Evolutionary conservation across 2,797 vertebrate species (phyloP).

Genomic region (Sebastes diploproa): DNA sequence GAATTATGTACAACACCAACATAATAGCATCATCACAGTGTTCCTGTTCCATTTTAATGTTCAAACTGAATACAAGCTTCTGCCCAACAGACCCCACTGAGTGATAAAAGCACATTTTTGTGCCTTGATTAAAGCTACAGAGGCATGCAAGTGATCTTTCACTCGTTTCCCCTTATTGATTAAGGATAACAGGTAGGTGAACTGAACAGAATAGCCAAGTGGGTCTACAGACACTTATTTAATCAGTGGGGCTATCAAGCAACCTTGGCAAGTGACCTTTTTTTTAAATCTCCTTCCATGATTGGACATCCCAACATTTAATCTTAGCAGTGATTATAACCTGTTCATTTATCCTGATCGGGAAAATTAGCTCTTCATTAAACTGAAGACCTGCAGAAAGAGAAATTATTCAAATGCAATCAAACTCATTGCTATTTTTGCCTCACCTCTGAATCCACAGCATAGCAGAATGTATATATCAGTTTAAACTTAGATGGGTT

Average conservation of each 20-base stretch:
- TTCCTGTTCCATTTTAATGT: conserved; percentile 7
- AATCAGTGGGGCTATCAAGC: conserved; percentile 30
- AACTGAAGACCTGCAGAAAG: conserved; percentile 4
- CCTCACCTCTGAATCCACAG: not conserved
- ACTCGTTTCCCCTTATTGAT: conserved; percentile 21
- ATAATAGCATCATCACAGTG: not conserved
- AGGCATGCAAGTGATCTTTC: conserved; percentile 22
- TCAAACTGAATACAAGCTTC: not conserved
- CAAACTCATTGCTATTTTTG: not conserved
- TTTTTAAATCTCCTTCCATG: not conserved
- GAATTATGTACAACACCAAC: not conserved
- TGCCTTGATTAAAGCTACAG: conserved; percentile 35
- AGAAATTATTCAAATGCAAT: conserved; percentile 37
- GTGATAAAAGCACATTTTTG: not conserved
- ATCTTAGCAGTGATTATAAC: conserved; percentile 14
- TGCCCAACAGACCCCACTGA: not conserved
- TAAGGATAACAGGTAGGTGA: conserved; percentile 20
- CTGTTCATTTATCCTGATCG: conserved; percentile 16
- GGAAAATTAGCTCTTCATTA: conserved; percentile 20
- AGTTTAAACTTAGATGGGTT: not conserved
- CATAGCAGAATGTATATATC: not conserved
- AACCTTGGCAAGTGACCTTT: conserved; percentile 10
- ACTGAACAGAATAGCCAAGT: conserved; percentile 32
- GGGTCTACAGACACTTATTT: conserved; percentile 24
- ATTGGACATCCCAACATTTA: conserved; percentile 22